Percentiles rank a stretch among this genome's conserved stretches.
Conservation (phyloP, 2,797 vertebrate genomes). For the Esox masquinongy region DNA sequence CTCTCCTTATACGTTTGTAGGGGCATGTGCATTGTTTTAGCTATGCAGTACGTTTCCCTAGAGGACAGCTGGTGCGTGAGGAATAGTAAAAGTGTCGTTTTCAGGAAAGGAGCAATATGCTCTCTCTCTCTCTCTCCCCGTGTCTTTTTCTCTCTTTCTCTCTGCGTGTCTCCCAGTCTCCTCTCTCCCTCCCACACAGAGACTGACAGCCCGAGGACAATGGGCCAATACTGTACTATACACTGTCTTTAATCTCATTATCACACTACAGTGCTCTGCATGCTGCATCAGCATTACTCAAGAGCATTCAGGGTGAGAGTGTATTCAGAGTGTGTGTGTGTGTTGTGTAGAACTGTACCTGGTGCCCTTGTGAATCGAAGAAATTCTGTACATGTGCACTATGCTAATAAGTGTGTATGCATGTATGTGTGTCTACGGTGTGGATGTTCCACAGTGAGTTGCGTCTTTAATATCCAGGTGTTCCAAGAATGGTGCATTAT, state of each 20-base stretch:
- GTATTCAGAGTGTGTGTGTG: background rate
- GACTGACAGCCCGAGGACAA: conserved; percentile 17
- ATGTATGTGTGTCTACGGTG: conserved; percentile 12
- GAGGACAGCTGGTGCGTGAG: conserved; percentile 13
- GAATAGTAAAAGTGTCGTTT: background rate
- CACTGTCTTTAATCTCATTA: conserved; percentile 16
- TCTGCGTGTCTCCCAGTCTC: background rate
- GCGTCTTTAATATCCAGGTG: conserved; percentile 21
- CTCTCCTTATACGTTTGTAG: background rate
- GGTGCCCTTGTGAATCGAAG: background rate
- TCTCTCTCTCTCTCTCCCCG: background rate
- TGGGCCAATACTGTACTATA: background rate
- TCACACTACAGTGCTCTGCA: background rate
- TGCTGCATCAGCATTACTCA: conserved; percentile 8
- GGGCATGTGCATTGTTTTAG: background rate
- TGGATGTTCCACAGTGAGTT: background rate
- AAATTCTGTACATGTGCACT: background rate
- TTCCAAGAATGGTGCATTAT: conserved; percentile 18
- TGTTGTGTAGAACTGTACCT: background rate
- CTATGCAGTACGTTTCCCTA: background rate
- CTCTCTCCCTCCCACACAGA: background rate
- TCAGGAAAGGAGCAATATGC: background rate
- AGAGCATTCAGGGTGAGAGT: background rate
- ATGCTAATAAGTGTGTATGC: background rate
- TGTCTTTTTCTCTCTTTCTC: background rate